phyloP scores from a whole-genome alignment of 2,797 vertebrate genomes.

The Hydrolagus colliei region DNA sequence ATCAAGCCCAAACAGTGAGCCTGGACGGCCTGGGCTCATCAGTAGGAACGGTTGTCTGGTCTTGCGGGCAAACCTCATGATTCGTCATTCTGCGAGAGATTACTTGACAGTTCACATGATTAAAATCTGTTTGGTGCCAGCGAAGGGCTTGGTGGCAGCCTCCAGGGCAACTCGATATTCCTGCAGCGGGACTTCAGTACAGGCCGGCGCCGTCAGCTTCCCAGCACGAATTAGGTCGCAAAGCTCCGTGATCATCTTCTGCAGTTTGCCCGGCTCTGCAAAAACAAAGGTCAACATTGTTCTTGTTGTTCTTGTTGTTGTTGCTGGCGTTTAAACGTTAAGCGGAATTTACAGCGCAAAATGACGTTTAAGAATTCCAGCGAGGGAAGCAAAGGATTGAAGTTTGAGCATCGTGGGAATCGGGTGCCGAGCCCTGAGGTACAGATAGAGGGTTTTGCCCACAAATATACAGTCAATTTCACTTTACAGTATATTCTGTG shows the following conservation, averaged over 20 bases:
- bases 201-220: constrained; percentile 65
- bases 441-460: not conserved
- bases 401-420: not conserved
- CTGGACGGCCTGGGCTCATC: not conserved
- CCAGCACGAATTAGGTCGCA: constrained; percentile 66
- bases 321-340: not conserved
- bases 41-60: not conserved
- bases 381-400: not conserved
- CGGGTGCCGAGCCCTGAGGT: not conserved
- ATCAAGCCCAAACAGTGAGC: not conserved
- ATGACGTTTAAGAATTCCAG: not conserved
- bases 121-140: constrained; percentile 79
- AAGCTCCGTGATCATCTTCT: constrained; percentile 68
- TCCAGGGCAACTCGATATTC: constrained; percentile 69
- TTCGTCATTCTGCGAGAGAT: not conserved
- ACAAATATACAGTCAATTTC: no score
- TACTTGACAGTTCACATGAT: constrained; percentile 54
- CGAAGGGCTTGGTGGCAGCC: constrained; percentile 68
- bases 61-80: not conserved
- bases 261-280: constrained; percentile 37
- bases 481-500: no score
- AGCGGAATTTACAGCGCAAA: no score
- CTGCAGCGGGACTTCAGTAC: constrained; percentile 59
- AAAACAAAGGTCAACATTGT: not conserved
- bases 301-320: not conserved